Evolutionary conservation across 2,797 vertebrate genomes (phyloP).

Genomic region (Melanotaenia trifasciata): DNA sequence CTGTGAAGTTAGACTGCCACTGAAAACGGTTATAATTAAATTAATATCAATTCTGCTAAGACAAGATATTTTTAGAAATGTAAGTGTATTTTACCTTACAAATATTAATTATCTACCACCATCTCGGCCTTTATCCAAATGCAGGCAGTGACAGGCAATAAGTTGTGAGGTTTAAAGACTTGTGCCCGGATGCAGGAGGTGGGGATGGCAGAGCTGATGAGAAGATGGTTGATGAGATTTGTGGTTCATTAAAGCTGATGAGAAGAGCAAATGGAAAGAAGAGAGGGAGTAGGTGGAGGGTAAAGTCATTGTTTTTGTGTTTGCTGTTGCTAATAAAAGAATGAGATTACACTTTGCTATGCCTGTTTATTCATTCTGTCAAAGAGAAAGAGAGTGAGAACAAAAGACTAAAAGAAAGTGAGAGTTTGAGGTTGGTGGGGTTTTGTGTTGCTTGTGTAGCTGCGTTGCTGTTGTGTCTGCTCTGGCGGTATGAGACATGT

Average conservation of each 20-base stretch:
- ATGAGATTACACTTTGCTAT: conserved; percentile 70
- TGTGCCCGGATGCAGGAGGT: conserved; percentile 49
- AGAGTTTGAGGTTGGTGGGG: conserved; percentile 46
- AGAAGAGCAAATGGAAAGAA: conserved; percentile 61
- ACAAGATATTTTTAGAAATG: conserved; percentile 10
- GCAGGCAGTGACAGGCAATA: conserved; percentile 17
- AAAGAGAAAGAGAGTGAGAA: conserved; percentile 41
- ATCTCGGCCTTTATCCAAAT: conserved; percentile 29
- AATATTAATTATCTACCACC: conserved; percentile 27
- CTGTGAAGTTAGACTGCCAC: conserved; percentile 19
- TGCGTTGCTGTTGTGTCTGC: conserved; percentile 50
- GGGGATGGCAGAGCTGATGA: conserved; percentile 62
- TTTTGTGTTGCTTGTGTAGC: conserved; percentile 48
- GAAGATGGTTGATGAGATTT: conserved; percentile 76
- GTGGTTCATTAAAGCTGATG: conserved; percentile 78
- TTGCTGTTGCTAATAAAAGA: conserved; percentile 79
- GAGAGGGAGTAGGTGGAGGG: conserved; percentile 35
- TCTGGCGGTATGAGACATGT: conserved; percentile 34
- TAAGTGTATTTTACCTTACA: conserved; percentile 22
- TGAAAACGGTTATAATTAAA: conserved; percentile 24
- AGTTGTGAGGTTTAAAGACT: conserved; percentile 44
- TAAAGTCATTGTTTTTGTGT: conserved; percentile 75
- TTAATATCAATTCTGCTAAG: conserved; percentile 18
- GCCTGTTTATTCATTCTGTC: conserved; percentile 68
- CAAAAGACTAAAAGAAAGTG: conserved; percentile 36